Evolutionary conservation across 2,113 vertebrate genomes (phyloP).

Genomic region (Ifrita kowaldi): DNA sequence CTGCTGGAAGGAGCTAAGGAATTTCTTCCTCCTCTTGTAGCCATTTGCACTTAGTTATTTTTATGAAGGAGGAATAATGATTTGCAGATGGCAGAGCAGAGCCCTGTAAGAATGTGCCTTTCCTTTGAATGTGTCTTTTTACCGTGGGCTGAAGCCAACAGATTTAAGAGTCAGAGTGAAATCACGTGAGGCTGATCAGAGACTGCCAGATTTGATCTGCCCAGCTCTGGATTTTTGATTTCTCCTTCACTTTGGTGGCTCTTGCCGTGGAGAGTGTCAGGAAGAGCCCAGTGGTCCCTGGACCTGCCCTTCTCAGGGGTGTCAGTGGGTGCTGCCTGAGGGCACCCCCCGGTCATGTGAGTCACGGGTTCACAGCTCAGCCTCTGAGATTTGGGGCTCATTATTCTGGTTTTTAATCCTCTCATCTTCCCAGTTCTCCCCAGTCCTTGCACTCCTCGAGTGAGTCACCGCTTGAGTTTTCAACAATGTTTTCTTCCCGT

Average conservation of each 20-base stretch:
- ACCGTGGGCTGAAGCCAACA: background rate
- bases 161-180: background rate
- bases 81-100: slow-evolving; percentile 42
- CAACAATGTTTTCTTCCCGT: background rate
- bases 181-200: background rate
- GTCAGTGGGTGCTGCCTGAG: background rate
- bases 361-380: background rate
- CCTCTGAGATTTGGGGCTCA: background rate
- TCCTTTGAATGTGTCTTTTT: background rate
- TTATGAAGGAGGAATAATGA: background rate
- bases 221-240: background rate
- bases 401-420: background rate
- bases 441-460: background rate
- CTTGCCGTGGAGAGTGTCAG: background rate
- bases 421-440: background rate
- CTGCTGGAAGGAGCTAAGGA: background rate
- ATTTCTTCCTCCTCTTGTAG: background rate
- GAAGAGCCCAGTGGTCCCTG: background rate
- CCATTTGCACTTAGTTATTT: slow-evolving; percentile 16
- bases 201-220: background rate
- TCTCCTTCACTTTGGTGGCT: background rate
- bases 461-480: background rate
- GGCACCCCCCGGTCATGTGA: background rate
- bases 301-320: background rate
- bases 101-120: background rate